Conservation (phyloP, 2,888 invertebrate genomes). For the Thera obeliscata region DNA sequence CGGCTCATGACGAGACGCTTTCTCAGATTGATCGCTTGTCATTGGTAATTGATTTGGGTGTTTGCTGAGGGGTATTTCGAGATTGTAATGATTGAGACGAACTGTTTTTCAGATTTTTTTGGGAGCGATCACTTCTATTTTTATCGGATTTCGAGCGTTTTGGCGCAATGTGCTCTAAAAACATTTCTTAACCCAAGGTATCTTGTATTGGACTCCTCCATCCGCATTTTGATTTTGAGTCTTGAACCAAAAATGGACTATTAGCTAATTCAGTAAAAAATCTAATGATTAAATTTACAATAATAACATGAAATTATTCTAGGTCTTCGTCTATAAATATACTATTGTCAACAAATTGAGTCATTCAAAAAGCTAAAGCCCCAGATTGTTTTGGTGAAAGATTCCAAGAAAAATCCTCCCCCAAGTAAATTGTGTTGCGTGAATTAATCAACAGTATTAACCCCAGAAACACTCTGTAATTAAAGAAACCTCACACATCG, state of each 20-base stretch:
- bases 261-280: no score
- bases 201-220: no score
- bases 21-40: conserved; percentile 63
- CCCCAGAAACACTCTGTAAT: conserved; percentile 51
- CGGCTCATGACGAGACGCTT: conserved; percentile 58
- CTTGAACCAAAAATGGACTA: no score
- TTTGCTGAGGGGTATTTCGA: conserved; percentile 50
- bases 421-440: background rate
- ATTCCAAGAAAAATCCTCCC: background rate
- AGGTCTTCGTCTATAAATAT: no score
- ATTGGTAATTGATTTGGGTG: conserved; percentile 65
- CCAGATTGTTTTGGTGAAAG: background rate
- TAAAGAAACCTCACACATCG: conserved; percentile 53
- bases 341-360: background rate
- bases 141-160: conserved; percentile 8
- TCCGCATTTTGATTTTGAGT: no score
- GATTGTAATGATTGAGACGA: conserved; percentile 40
- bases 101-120: conserved; percentile 26
- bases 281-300: no score
- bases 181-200: background rate
- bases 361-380: background rate
- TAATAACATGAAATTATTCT: no score
- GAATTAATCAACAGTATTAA: conserved; percentile 3
- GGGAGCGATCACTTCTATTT: conserved; percentile 6
- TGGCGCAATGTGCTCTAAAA: background rate